phyloP scores from a whole-genome alignment of 2,113 vertebrate genomes.

The Barbus barbus region DNA sequence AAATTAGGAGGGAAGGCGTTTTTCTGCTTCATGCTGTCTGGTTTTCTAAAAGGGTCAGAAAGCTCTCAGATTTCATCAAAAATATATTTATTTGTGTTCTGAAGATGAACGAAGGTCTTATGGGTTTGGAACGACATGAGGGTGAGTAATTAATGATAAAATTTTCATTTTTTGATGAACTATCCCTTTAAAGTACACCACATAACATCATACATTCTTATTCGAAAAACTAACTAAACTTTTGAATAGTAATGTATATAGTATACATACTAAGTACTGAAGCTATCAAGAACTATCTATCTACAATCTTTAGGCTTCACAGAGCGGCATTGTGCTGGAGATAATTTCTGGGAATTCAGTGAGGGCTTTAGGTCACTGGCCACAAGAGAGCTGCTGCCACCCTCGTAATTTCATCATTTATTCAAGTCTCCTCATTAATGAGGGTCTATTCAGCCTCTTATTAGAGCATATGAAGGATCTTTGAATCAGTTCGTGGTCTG shows the following conservation, averaged over 20 bases:
- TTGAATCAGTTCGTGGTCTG: background rate
- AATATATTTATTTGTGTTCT: background rate
- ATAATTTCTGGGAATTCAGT: background rate
- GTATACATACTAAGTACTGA: background rate
- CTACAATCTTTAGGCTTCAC: background rate
- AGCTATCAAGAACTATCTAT: background rate
- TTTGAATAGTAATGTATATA: background rate
- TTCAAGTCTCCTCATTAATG: slow-evolving; percentile 45
- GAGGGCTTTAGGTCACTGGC: slow-evolving; percentile 25
- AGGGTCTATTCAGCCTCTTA: slow-evolving; percentile 50
- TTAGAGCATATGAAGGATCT: slow-evolving; percentile 25
- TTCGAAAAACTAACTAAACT: background rate
- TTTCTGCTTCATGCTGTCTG: slow-evolving; percentile 92
- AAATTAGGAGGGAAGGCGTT: slow-evolving; percentile 97
- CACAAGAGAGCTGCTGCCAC: slow-evolving; percentile 30
- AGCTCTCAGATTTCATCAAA: too few relatives aligned
- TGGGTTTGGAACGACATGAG: too few relatives aligned
- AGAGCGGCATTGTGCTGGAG: background rate
- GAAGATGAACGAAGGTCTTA: too few relatives aligned
- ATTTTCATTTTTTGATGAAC: background rate
- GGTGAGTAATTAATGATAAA: too few relatives aligned
- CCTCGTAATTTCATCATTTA: slow-evolving; percentile 43
- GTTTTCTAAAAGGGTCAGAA: slow-evolving; percentile 74
- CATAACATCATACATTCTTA: too few relatives aligned
- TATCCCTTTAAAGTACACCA: background rate